phyloP scores from a whole-genome alignment of 2,113 vertebrate species.

The Seriola dumerili region DNA sequence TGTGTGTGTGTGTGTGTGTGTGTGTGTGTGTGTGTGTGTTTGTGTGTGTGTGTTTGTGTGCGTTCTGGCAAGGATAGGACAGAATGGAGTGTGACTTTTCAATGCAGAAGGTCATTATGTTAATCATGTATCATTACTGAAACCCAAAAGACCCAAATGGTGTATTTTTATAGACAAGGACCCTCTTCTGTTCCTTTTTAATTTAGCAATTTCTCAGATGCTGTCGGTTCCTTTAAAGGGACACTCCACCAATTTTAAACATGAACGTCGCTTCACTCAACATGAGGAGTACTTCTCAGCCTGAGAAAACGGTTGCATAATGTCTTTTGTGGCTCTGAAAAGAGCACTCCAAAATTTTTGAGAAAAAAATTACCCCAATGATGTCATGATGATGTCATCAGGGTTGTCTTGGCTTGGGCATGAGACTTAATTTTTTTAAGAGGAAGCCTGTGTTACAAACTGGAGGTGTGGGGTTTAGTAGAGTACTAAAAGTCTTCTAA shows the following conservation, averaged over 20 bases:
- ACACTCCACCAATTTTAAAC: background rate
- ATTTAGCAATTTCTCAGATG: constrained; percentile 9
- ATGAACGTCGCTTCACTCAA: background rate
- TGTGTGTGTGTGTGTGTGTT: constrained; percentile 12
- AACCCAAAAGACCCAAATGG: constrained; percentile 28
- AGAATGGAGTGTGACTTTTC: constrained; percentile 54
- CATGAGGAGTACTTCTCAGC: background rate
- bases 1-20: constrained; percentile 25
- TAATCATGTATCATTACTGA: constrained; percentile 47
- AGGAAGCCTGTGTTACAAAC: no score
- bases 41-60: constrained; percentile 23
- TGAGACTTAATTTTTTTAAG: background rate
- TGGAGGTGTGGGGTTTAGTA: no score
- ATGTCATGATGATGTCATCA: background rate
- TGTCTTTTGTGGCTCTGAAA: background rate
- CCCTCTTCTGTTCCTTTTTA: constrained; percentile 2
- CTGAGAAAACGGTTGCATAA: background rate
- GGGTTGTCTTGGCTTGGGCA: no score
- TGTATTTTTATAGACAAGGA: background rate
- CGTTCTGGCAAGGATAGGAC: constrained; percentile 18
- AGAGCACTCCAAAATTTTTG: background rate
- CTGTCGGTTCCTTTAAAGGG: background rate
- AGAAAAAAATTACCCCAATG: background rate
- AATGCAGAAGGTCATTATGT: constrained; percentile 45
- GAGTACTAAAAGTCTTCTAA: no score